These are phyloP conservation scores for Dynastes tityus DNA, from an alignment of 2,888 invertebrate species.

Conservation along the genomic window DNA sequence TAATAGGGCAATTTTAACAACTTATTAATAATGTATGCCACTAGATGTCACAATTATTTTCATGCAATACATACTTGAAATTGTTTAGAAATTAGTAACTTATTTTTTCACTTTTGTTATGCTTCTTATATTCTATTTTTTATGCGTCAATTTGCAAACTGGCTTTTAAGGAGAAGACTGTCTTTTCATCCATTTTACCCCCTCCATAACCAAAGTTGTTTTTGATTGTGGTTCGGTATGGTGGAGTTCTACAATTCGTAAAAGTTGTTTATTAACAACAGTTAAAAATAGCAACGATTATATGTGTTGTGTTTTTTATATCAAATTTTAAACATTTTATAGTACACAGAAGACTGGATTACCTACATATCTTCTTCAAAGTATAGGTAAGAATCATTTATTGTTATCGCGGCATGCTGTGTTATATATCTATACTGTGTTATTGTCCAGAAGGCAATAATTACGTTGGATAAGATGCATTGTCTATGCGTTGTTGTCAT, in stretches of 20 bases:
- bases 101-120: neutral
- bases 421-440: slow-evolving; percentile 14
- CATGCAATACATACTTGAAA: slow-evolving; percentile 14
- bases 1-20: neutral
- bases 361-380: slow-evolving; percentile 19
- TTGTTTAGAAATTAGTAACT: slow-evolving; percentile 24
- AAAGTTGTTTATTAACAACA: slow-evolving; percentile 48
- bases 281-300: slow-evolving; percentile 44
- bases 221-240: slow-evolving; percentile 53
- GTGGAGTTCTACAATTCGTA: slow-evolving; percentile 50
- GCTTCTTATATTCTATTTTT: neutral
- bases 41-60: slow-evolving; percentile 31
- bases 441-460: slow-evolving; percentile 8
- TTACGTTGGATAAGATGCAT: slow-evolving; percentile 7
- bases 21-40: neutral
- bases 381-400: slow-evolving; percentile 41
- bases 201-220: slow-evolving; percentile 53
- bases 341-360: slow-evolving; percentile 48
- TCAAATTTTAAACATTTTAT: slow-evolving; percentile 33
- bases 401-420: slow-evolving; percentile 17
- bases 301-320: slow-evolving; percentile 48
- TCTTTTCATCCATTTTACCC: slow-evolving; percentile 36
- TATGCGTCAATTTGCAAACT: neutral
- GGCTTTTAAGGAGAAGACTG: too few species aligned
- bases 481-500: slow-evolving; percentile 13